Base-by-base conservation (phyloP, 2,113 vertebrate genomes). In the Caranx ignobilis region DNA sequence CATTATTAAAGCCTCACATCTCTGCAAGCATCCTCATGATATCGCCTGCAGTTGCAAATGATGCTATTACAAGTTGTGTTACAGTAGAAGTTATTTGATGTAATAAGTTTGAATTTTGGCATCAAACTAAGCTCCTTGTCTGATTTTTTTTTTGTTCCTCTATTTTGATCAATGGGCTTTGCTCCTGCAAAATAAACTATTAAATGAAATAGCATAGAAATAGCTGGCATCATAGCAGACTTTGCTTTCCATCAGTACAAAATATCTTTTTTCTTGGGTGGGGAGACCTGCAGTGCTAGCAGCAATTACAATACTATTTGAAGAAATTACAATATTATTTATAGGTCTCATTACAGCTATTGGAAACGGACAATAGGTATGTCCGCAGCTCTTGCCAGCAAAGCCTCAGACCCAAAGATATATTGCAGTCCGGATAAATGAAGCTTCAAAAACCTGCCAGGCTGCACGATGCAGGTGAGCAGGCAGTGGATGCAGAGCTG, bases 401-500 rank as follows among this genome's bases (percentile, higher is more conserved):
- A 9, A 3, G 70, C 69, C 75, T 68, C 48, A 18, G 32, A 61
- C 61, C 50, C 73, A 48, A 18, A 77, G 31, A 75, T 55, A 45
- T 13, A 32, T 41, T 39, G 72, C 66, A 37, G 70, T 18, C 37
- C 19, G 32, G 2, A 50, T 64, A 32, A 66, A 62, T 18, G 32
- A 62, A 73, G 64, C 69, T 6, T 75, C 71, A 59, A n/a, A 43
- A 78, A 72, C 63, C 77, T 75, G 79, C 54, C 60, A 26, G 26
- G 48, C 76, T 66, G 70, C 79, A 59, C 52, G 3, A 35, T 47
- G 45, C 77, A 84, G 80, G 84, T 87, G 66, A 78, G 65, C 35
- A 67, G 43, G 64, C 62, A 63, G 55, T 4, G 67, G 67, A 26
- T 75, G 86, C 48, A 61, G 68, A 34, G 8, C 43, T 41, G 43